Conservation (phyloP, 2,113 vertebrate species). For the Mohoua ochrocephala region DNA sequence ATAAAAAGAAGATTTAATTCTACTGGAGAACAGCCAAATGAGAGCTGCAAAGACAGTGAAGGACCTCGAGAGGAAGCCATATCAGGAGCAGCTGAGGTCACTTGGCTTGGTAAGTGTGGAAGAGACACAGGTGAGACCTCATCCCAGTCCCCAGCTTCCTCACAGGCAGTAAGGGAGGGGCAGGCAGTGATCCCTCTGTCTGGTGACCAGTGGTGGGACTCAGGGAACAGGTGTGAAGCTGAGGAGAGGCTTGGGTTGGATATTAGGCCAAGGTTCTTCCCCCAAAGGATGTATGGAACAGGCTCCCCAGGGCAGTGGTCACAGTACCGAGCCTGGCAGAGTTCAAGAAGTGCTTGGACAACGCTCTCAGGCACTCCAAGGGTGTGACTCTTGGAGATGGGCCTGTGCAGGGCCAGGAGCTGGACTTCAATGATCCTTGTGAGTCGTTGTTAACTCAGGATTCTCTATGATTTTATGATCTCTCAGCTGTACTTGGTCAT, state of each 20-base stretch:
- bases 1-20: background rate
- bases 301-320: background rate
- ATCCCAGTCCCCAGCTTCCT: background rate
- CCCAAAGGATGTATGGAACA: background rate
- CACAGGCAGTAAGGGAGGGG: background rate
- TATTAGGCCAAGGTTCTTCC: background rate
- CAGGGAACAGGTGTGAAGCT: background rate
- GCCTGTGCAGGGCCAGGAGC: background rate
- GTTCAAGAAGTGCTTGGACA: background rate
- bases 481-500: background rate
- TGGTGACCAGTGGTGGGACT: background rate
- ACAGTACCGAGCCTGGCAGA: background rate
- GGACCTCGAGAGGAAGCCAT: background rate
- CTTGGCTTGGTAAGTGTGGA: background rate
- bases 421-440: fast-evolving
- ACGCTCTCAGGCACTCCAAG: fast-evolving
- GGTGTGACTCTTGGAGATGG: background rate
- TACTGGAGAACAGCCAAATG: background rate
- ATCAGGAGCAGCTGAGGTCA: background rate
- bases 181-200: background rate
- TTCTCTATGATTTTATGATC: background rate
- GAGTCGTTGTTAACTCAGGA: background rate
- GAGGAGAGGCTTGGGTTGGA: background rate
- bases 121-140: background rate
- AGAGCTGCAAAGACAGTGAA: background rate